Evolutionary conservation across 1,140 invertebrate species (phyloP), one percentile per base, ranked within the genome.

Genomic region (Melipona quadrifasciata): DNA sequence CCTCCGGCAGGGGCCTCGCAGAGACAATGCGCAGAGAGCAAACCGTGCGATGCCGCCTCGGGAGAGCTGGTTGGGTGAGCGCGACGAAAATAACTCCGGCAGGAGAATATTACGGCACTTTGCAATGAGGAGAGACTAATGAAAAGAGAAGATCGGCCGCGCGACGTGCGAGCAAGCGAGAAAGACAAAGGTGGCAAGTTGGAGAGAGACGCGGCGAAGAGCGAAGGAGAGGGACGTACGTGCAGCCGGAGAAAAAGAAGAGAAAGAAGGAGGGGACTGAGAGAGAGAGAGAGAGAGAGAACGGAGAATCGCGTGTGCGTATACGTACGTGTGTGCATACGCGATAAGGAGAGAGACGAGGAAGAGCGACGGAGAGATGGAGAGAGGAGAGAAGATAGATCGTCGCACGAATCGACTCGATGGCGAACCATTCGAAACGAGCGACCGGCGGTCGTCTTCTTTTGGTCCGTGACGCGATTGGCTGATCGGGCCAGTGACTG

Each of bases 81-180:
- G 82, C 79, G 90, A 91, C 89, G 83, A 91, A 91, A 91, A 91
- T 91, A 91, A 89, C 87, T 82, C 82, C 64, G 80, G 77, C 86
- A 90, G 85, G 87, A 91, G 90, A 91, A 91, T 90, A 91, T 91
- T 91, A 90, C 89, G 89, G 90, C 90, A 91, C 89, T 91, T 90
- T 86, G 82, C 89, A 82, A 83, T 82, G 88, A 86, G 84, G 67
- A 86, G 88, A 86, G 74, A 84, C 72, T 79, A 67, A 87, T 74
- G 77, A 57, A 79, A 71, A 67, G 73, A 67, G 81, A 78, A 14
- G 70, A 76, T 21, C 80, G 64, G 10, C 55, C 58, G n/a, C 72
- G 71, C 76, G 53, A 72, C 24, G 61, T 57, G 64, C n/a, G 78
- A 27, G 75, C 31, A 31, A 55, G 24, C 55, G 57, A n/a, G 77